Conservation (phyloP, 2,888 invertebrate genomes). For the Masnerella sp. region DNA sequence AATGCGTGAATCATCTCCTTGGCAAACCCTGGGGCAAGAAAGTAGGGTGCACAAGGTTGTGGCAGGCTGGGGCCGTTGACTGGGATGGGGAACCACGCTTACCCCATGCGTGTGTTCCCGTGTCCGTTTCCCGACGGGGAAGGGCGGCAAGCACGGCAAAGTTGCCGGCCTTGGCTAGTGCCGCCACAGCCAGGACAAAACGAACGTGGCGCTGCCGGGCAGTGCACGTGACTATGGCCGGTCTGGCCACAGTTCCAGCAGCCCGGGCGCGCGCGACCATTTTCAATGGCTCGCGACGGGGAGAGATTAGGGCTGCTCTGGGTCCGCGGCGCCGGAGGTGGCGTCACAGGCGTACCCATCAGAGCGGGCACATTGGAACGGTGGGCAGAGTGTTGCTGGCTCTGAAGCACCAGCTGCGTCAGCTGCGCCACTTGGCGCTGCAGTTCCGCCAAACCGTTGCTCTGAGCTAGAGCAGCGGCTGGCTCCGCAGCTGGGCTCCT, state of each 20-base stretch:
- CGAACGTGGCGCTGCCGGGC: too few relatives aligned
- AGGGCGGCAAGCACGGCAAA: background rate
- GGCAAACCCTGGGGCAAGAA: background rate
- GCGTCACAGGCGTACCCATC: background rate
- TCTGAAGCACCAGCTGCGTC: background rate
- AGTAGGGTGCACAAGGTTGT: background rate
- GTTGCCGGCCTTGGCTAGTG: background rate
- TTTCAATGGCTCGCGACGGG: too few relatives aligned
- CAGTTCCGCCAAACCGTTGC: background rate
- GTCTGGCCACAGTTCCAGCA: too few relatives aligned
- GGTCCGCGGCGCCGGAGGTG: too few relatives aligned
- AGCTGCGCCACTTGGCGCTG: background rate
- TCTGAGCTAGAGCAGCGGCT: background rate
- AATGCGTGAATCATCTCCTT: background rate
- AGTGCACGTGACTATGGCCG: too few relatives aligned
- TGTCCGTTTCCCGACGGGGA: background rate
- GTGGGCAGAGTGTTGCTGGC: background rate
- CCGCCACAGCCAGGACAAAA: too few relatives aligned
- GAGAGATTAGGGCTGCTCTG: too few relatives aligned
- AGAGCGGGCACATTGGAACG: background rate
- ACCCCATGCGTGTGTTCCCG: slow-evolving; percentile 11
- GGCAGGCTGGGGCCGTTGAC: background rate
- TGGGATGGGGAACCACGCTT: background rate
- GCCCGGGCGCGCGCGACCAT: too few relatives aligned
- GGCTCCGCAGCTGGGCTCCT: background rate